These are phyloP conservation scores for Microtus richardsoni DNA, from an alignment of 2,113 vertebrate genomes.

Conservation along the genomic window DNA sequence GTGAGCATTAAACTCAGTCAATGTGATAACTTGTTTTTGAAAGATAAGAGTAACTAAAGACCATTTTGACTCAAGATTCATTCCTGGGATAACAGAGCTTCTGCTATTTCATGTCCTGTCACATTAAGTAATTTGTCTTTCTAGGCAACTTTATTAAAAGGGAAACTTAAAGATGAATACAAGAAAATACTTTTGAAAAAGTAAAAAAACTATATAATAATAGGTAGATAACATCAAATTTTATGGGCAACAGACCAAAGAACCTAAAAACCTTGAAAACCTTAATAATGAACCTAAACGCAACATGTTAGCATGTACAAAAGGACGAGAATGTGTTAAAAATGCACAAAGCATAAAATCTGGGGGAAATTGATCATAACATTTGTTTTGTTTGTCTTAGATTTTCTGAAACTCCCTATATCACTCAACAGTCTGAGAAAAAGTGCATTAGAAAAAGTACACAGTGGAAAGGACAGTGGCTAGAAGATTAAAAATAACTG, in stretches of 20 bases:
- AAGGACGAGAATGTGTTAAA: neutral
- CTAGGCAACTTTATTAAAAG: neutral
- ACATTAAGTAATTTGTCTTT: neutral
- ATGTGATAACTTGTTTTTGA: neutral
- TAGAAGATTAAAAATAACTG: constrained; percentile 40
- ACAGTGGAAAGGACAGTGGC: neutral
- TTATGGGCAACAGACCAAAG: neutral
- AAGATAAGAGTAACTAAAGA: neutral
- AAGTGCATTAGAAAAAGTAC: neutral
- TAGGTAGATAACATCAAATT: neutral
- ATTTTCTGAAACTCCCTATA: neutral
- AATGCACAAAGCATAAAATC: neutral
- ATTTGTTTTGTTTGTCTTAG: neutral
- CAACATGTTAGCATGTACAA: neutral
- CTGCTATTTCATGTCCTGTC: neutral
- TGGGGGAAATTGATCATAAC: neutral
- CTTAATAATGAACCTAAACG: neutral
- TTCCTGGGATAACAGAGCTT: neutral
- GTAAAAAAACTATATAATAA: neutral
- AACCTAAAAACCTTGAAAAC: neutral
- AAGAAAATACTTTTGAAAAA: neutral
- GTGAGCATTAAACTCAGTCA: neutral
- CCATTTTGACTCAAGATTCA: neutral
- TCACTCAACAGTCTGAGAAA: neutral
- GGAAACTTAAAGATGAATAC: neutral